Conservation (phyloP, 2,888 invertebrate genomes). For the Kryphioiulus occultus region DNA sequence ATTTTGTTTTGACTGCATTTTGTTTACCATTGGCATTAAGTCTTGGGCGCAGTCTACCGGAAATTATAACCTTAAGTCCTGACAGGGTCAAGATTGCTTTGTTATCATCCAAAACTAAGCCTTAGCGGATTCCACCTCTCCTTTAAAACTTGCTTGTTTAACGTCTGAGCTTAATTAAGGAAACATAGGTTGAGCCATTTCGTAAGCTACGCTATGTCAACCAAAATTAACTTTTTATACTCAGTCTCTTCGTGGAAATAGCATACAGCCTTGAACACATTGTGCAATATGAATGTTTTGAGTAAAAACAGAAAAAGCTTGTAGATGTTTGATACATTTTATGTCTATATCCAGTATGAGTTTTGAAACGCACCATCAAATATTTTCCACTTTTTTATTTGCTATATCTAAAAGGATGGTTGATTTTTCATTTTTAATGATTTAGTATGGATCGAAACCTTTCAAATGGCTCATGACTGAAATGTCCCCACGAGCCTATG, state of each 20-base stretch:
- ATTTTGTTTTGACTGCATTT: not conserved
- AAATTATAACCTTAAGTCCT: not conserved
- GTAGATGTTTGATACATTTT: too few species aligned
- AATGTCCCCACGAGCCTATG: not conserved
- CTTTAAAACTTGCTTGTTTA: not conserved
- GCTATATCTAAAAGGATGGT: not conserved
- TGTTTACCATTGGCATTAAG: conserved; percentile 13
- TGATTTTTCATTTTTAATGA: not conserved
- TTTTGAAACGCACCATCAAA: too few species aligned
- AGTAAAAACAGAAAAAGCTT: not conserved
- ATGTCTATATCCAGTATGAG: too few species aligned
- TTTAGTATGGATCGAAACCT: not conserved
- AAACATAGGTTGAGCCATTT: not conserved
- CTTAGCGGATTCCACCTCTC: not conserved
- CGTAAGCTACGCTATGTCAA: not conserved
- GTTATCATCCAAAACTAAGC: not conserved
- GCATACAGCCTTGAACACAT: not conserved
- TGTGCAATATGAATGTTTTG: not conserved
- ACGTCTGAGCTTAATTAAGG: not conserved
- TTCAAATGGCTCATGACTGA: not conserved
- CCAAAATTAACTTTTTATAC: not conserved
- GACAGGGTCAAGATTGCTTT: not conserved
- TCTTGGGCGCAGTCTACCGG: not conserved
- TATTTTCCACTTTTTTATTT: too few species aligned
- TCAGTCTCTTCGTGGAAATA: not conserved